phyloP scores from a whole-genome alignment of 2,888 invertebrate species.

The Heliconius aoede region DNA sequence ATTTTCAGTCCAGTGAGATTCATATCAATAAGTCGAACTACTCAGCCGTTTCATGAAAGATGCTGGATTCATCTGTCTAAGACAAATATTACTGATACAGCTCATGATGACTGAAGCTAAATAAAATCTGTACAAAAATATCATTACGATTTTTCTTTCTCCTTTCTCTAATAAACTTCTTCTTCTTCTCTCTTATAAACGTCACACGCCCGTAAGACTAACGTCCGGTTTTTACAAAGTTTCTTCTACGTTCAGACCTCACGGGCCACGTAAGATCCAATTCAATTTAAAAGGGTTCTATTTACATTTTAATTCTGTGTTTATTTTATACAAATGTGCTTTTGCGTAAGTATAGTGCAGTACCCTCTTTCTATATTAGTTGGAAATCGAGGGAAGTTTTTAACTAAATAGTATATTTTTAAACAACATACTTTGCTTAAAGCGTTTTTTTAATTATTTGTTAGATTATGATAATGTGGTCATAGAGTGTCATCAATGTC shows the following conservation, averaged over 20 bases:
- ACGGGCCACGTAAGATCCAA: constrained; percentile 29
- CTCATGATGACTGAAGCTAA: neutral
- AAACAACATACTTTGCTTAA: neutral
- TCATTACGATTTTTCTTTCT: constrained; percentile 1
- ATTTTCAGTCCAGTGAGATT: too few species aligned
- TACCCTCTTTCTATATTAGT: constrained; percentile 1
- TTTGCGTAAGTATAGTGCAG: too few species aligned
- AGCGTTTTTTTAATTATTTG: too few species aligned
- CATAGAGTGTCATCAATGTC: too few species aligned
- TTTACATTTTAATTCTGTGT: constrained; percentile 24
- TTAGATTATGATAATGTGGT: too few species aligned
- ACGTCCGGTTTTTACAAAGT: constrained; percentile 24
- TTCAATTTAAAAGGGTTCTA: constrained; percentile 33
- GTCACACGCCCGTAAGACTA: constrained; percentile 26
- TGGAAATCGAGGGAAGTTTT: neutral
- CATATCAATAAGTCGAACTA: too few species aligned
- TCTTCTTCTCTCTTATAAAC: constrained; percentile 26
- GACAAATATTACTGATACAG: too few species aligned
- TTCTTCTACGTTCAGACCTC: constrained; percentile 31
- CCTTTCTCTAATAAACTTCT: constrained; percentile 28
- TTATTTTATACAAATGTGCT: constrained; percentile 23
- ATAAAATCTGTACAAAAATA: constrained; percentile 1
- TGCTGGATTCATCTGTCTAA: too few species aligned
- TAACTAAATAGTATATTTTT: neutral
- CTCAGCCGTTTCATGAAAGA: too few species aligned